These are phyloP conservation scores for Virgularia gustaviana DNA, from an alignment of 92 coral and sea anemone genomes.

Conservation along the genomic window DNA sequence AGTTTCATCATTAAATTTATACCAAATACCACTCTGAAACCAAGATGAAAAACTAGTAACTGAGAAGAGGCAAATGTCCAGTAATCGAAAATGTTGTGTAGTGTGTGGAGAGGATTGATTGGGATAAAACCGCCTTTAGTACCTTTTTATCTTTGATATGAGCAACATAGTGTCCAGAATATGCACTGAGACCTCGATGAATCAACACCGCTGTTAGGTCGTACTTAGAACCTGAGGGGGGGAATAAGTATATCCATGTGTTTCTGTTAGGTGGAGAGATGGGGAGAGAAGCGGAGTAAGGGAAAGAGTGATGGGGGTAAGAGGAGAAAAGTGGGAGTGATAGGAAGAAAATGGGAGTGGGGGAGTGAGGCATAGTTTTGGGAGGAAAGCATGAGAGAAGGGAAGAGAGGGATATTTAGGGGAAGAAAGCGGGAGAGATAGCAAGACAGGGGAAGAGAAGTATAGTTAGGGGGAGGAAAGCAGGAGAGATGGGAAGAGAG, in stretches of 20 bases:
- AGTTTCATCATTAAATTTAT: slow-evolving; percentile 93
- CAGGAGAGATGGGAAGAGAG: too few relatives aligned
- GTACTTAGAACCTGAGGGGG: slow-evolving; percentile 57
- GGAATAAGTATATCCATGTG: not conserved
- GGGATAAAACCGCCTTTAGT: too few relatives aligned
- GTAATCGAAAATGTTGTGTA: not conserved
- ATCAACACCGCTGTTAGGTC: slow-evolving; percentile 91
- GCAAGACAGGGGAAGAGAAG: too few relatives aligned
- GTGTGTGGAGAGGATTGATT: too few relatives aligned
- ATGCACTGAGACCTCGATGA: slow-evolving; percentile 93
- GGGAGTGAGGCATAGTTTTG: not conserved
- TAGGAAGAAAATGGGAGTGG: not conserved
- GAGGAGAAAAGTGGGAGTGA: not conserved
- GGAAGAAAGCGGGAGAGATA: too few relatives aligned
- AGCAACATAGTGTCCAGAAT: slow-evolving; percentile 95
- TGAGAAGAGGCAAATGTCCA: not conserved
- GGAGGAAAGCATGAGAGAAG: too few relatives aligned
- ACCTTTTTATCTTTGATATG: slow-evolving; percentile 96
- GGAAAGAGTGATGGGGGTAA: not conserved
- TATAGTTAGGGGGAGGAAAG: too few relatives aligned
- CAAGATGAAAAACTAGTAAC: not conserved
- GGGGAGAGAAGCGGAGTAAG: not conserved
- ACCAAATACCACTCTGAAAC: slow-evolving; percentile 77
- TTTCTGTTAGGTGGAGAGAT: not conserved
- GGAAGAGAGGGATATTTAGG: too few relatives aligned